Base-by-base conservation (phyloP, 1,140 invertebrate genomes). In the Telenomus remus region DNA sequence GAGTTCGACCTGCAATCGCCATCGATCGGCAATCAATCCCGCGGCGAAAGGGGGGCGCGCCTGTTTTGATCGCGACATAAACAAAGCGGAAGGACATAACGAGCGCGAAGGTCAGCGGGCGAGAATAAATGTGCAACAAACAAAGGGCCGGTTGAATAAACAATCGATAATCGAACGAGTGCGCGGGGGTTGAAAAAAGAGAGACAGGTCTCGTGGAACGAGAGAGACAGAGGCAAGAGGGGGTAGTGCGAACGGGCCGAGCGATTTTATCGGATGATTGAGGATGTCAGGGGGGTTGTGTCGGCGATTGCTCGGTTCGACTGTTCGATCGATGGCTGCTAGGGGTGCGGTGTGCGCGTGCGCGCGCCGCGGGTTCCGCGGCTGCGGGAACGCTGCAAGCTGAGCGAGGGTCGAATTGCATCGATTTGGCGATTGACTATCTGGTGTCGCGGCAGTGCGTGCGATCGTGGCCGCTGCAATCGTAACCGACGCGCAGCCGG, bases 391-490 rank as follows among this genome's bases (percentile, higher is more conserved):
- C 44, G 66, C 44, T 39, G 64, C 43, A 43, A 37, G 34, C 57
- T 47, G 59, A 37, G 61, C 51, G 39, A 10, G 39, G 64, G 72
- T 76, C 65, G 64, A 76, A 76, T 16, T 34, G 64, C 71, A 76
- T 76, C 73, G 73, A 76, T 76, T 76, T 70, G 42, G 50, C 55
- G 73, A 76, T 76, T 70, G 73, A 76, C 73, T 76, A 74, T 68
- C 64, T 65, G 33, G 70, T 55, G 70, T 59, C 55, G 61, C 53
- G 68, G 27, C 55, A 65, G 71, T 65, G 48, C 55, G 61, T 57
- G 53, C 16, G 59, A 71, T 64, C 59, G 50, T 61, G 6, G 57
- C 19, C 19, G 48, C 19, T 27, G 19, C 19, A 27, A 16, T 15
- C 50, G 56, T 14, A 34, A 49, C 42, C 35, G 51, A 33, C 4